Conservation (phyloP, 2,113 vertebrate species). For the Lonchura striata region DNA sequence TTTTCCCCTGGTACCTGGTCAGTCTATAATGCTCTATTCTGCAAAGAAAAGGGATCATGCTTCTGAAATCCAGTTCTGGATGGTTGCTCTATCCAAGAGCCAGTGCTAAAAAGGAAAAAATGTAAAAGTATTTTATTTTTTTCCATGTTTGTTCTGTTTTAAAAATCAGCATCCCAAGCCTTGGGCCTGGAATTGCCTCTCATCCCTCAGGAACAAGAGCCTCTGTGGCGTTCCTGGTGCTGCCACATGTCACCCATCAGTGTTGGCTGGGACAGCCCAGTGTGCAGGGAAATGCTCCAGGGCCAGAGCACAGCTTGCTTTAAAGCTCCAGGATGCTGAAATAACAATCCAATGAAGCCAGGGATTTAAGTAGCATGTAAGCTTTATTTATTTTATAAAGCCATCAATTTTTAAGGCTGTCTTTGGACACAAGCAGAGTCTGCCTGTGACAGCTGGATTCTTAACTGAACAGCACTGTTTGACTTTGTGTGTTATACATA, state of each 20-base stretch:
- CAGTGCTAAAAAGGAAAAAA: background rate
- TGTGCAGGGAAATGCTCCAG: background rate
- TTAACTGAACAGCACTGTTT: background rate
- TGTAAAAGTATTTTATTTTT: background rate
- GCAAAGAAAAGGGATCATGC: slow-evolving; percentile 11
- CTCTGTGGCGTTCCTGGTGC: background rate
- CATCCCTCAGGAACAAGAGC: background rate
- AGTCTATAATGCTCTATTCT: background rate
- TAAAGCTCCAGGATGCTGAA: background rate
- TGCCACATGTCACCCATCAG: background rate
- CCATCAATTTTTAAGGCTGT: background rate
- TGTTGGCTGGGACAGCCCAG: background rate
- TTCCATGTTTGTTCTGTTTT: slow-evolving; percentile 20
- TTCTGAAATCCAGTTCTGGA: slow-evolving; percentile 5
- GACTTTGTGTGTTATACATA: background rate
- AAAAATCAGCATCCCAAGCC: slow-evolving; percentile 11
- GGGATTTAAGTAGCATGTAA: background rate
- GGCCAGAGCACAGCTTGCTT: background rate
- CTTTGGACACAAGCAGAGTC: background rate
- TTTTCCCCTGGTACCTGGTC: background rate
- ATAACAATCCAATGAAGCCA: background rate
- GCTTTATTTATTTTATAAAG: slow-evolving; percentile 4
- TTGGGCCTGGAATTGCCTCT: background rate
- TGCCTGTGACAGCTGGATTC: background rate
- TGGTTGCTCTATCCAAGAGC: background rate